A percentile compares a stretch with the other conserved stretches of the same genome.
Evolutionary conservation across 2,888 invertebrate genomes (phyloP).

Genomic region (Cabera pusaria): DNA sequence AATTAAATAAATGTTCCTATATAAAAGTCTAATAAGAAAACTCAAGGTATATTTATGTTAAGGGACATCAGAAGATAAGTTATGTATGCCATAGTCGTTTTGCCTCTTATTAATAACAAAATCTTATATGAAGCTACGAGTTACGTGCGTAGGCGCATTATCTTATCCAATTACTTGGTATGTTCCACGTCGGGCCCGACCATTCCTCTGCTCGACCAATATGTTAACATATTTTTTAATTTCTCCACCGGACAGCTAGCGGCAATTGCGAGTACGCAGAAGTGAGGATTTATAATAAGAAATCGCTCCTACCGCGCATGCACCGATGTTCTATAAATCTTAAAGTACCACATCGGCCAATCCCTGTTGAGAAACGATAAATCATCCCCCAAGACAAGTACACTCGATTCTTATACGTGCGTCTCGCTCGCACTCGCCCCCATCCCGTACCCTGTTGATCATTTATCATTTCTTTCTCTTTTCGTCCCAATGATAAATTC

Average conservation of each 20-base stretch:
- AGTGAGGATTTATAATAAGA: constrained; percentile 82
- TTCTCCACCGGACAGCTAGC: constrained; percentile 66
- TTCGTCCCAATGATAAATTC: constrained; percentile 81
- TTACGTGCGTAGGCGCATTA: constrained; percentile 38
- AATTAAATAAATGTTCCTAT: too few species aligned
- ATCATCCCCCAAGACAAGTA: constrained; percentile 76
- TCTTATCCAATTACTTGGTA: constrained; percentile 65
- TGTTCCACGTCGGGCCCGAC: constrained; percentile 45
- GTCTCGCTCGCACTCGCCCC: constrained; percentile 65
- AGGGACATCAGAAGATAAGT: too few species aligned
- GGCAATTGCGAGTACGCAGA: constrained; percentile 74
- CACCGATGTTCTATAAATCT: constrained; percentile 81
- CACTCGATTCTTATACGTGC: constrained; percentile 58
- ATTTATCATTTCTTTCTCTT: constrained; percentile 80
- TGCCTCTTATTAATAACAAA: constrained; percentile 17
- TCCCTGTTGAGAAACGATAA: constrained; percentile 82
- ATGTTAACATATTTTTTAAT: constrained; percentile 80
- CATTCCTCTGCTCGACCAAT: constrained; percentile 57
- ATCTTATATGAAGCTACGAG: constrained; percentile 9
- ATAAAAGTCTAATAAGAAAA: too few species aligned
- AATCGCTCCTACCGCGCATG: constrained; percentile 82
- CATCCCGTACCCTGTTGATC: constrained; percentile 56
- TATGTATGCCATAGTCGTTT: too few species aligned
- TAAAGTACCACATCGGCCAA: constrained; percentile 80
- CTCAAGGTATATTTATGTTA: too few species aligned